Conservation (phyloP, 2,888 invertebrate genomes). For the Ctenicera cuprea region DNA sequence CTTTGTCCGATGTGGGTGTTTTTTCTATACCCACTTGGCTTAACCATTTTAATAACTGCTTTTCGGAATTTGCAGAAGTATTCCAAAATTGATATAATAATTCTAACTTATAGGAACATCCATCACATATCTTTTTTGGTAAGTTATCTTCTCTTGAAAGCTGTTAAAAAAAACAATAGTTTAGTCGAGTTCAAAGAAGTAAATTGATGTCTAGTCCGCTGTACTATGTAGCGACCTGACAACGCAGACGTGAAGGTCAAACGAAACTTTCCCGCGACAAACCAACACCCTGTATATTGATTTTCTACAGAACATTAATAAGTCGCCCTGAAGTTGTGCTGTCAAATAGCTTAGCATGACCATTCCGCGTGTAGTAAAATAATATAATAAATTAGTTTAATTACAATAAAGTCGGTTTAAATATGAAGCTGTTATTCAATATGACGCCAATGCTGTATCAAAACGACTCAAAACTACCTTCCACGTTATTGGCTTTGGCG, state of each 20-base stretch:
- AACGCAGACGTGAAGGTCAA: background rate
- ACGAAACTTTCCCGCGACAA: background rate
- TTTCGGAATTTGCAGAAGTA: conserved; percentile 80
- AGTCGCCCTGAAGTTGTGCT: no score
- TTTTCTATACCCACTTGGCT: conserved; percentile 60
- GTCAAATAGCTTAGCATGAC: no score
- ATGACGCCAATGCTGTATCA: background rate
- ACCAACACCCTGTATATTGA: conserved; percentile 61
- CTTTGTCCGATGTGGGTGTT: conserved; percentile 50
- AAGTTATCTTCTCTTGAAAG: conserved; percentile 80
- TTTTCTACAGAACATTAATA: conserved; percentile 54
- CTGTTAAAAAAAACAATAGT: conserved; percentile 70
- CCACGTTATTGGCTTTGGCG: background rate
- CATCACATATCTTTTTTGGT: conserved; percentile 83
- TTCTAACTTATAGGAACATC: conserved; percentile 83
- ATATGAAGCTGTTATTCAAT: background rate
- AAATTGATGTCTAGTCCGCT: background rate
- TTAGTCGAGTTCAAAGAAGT: background rate
- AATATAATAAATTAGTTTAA: no score
- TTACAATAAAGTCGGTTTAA: no score
- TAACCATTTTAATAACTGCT: conserved; percentile 70
- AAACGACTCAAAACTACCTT: conserved; percentile 31
- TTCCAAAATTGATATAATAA: conserved; percentile 84
- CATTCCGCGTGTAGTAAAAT: no score
- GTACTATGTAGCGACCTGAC: background rate